Base-by-base conservation (phyloP, 2,888 invertebrate genomes). In the Catocala fraxini region DNA sequence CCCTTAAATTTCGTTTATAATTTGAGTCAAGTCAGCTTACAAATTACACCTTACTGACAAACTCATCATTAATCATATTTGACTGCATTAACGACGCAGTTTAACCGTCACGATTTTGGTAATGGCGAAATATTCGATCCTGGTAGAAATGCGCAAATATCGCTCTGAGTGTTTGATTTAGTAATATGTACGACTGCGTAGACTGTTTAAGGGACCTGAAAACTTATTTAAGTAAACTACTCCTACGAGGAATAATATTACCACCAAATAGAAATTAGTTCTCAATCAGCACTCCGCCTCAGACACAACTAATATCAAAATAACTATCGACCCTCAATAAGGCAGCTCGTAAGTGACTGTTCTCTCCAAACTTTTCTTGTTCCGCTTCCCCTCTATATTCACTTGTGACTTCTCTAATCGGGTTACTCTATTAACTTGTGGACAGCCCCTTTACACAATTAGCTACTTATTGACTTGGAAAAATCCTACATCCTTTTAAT, bases 381-480 rank as follows among this genome's bases (percentile, higher is more conserved):
- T 75, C 68, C 60, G 64, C 81, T 82, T 70, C 74, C 81, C 74
- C 75, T 81, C 77, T 77, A 81, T 89, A 90, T 91, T 91, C 90
- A 89, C 88, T 90, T 77, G 83, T 80, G 82, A 70, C 62, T 73
- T 79, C 75, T 74, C 86, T 89, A 91, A 92, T 88, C 85, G 85
- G 83, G 85, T 90, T 91, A 89, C 82, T 84, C 82, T 85, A 89
- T 89, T 87, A 90, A 87, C 89, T 89, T 86, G 87, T 85, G 87
- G 88, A 91, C 89, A 89, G 87, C 84, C 86, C 75, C 84, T 85
- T 90, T 86, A 88, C 85, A 87, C 87, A 89, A 91, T 91, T 90
- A 89, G 81, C 83, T 79, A 81, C 85, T 88, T 87, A 87, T 84
- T 89, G 86, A 83, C 84, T 85, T 80, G 79, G 78, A 80, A 83